Base-by-base conservation (phyloP, 1,140 invertebrate species). In the Drusus annulatus region DNA sequence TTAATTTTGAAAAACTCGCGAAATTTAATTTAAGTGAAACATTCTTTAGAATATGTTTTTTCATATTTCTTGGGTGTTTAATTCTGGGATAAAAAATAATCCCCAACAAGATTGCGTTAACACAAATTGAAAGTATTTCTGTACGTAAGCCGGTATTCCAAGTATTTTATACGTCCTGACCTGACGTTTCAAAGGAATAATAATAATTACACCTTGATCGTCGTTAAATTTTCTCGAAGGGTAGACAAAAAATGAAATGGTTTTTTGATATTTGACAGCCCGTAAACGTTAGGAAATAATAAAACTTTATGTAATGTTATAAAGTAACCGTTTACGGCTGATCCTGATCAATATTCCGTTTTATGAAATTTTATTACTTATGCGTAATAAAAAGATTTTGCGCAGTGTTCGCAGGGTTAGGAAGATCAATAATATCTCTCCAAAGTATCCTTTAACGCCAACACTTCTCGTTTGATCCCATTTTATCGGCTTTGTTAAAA, bases 371-470 rank as follows among this genome's bases (percentile, higher is more conserved):
- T 69, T 69, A 69, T 69, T 69, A 16, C 65, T 69, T 50, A 36
- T 69, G 17, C 36, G 65, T 69, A 69, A 69, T 69, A 69, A 69
- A 69, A 69, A 45, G 65, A 69, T 69, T 69, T 69, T 50, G n/a
- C 65, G 36, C 65, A n/a, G 28, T 69, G 65, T 69, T 69, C 65
- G 65, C 65, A 69, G 36, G 65, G 65, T 69, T 50, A 69, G 51
- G 45, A 45, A 69, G 45, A 69, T 69, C 65, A 69, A 69, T 69
- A 69, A 69, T 69, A 69, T 69, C 4, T 45, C 23, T 50, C 31
- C 36, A 45, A 69, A 69, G 65, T 69, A 69, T 36, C 65, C 16
- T 36, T 69, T 69, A 17, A 69, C 65, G 65, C 17, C n/a, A 51
- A 17, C 17, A 69, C 15, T 45, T 19, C 31, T 69, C 65, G 65